Percentiles rank a stretch among this genome's conserved stretches.
phyloP scores from a whole-genome alignment of 2,888 invertebrate genomes.

The Tetranychus piercei region DNA sequence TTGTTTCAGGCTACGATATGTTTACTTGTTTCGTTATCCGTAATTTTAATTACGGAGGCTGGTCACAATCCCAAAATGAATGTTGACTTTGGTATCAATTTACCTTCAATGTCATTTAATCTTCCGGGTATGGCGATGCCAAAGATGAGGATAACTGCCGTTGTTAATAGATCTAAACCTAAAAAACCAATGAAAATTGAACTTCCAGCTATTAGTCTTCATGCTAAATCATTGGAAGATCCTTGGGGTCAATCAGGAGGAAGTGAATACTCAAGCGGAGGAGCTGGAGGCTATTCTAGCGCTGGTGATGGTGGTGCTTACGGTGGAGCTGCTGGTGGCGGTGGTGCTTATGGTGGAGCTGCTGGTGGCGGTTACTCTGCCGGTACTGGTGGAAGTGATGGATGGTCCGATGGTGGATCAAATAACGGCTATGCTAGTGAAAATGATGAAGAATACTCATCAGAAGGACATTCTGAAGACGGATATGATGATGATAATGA shows the following conservation, averaged over 20 bases:
- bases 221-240: constrained; percentile 4
- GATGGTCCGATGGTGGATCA: background rate
- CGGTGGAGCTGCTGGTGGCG: background rate
- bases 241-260: background rate
- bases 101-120: constrained; percentile 7
- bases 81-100: background rate
- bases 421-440: background rate
- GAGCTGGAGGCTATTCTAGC: background rate
- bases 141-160: constrained; percentile 4
- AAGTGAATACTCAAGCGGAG: background rate
- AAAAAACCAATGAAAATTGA: constrained; percentile 10
- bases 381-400: background rate
- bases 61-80: constrained; percentile 1
- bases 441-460: background rate
- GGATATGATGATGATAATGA: background rate
- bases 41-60: background rate
- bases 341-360: background rate
- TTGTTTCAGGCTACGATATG: background rate
- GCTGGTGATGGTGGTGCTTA: background rate
- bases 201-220: constrained; percentile 5
- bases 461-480: background rate
- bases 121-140: constrained; percentile 9
- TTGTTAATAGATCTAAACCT: constrained; percentile 3
- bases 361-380: background rate
- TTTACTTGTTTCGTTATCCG: background rate